Base-by-base conservation (phyloP, 1,140 invertebrate genomes). In the Drosophila subpulchrella region DNA sequence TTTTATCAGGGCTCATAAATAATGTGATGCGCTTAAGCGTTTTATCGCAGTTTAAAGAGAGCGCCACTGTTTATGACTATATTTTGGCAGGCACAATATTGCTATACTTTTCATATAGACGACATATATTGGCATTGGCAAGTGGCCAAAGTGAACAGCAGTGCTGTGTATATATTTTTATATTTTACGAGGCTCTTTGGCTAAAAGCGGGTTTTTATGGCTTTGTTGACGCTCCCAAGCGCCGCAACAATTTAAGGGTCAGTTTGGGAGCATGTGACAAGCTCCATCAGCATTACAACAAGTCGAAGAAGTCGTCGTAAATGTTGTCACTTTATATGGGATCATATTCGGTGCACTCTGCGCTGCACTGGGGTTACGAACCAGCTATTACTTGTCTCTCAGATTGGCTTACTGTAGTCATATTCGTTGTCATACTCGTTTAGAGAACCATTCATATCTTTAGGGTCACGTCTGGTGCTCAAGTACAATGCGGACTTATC, bases 11-110 rank as follows among this genome's bases (percentile, higher is more conserved):
- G 7, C 44, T 24, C 83, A 88, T 86, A 88, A 88, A 86, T 86
- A 73, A 82, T 83, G 55, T 77, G 84, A 86, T 83, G 83, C 83
- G 83, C 83, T 76, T 86, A 82, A 86, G 78, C 83, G 83, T 88
- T 86, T 86, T 86, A 86, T 86, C 83, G 83, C 83, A 81, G 36
- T 88, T 86, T 86, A 79, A 86, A 86, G 66, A 68, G 75, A 58
- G 76, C 76, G 56, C 57, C 77, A 42, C 81, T 76, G 79, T 79
- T 86, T 86, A 88, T 86, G 82, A 76, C 83, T 78, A 82, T 82
- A 82, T 86, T 86, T 86, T 83, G 82, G 82, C 82, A 76, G 54
- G 55, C 61, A 61, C 65, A 63, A 81, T 81, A 85, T 78, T 63
- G 72, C 70, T 70, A 79, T 81, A 72, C 75, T 39, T 30, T 17